Base-by-base conservation (phyloP, 1,140 invertebrate species). In the Pogonomyrmex californicus region DNA sequence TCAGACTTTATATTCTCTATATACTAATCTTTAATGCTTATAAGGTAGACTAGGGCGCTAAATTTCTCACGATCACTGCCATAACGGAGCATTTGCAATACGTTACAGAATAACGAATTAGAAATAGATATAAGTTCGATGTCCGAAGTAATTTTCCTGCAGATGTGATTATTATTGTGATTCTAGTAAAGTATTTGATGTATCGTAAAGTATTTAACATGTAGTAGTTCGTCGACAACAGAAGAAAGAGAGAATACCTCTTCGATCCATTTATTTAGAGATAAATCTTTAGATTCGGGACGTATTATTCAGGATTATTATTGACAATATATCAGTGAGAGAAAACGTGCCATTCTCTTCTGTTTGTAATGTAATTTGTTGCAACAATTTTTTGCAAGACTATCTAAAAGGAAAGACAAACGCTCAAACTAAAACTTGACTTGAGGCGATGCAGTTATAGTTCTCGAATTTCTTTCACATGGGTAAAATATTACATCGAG, bases 101-200 rank as follows among this genome's bases (percentile, higher is more conserved):
- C 36, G 4, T 81, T 81, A 81, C 23, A 33, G 3, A 75, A 33
- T 58, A 47, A 68, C 7, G 51, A 83, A 83, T 75, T 75, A 60
- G 41, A 47, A 47, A 14, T 73, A 83, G 79, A 83, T 75, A 6
- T 62, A 62, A 83, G 58, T 60, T 73, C 38, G 44, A 73, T 9
- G 54, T 30, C 60, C n/a, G 38, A 47, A 30, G 23, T 54, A 85
- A 66, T 56, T 73, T 79, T 78, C 51, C 44, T 38, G 36, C 33
- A 79, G 60, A 76, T 79, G 87, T 88, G 87, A 86, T 79, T 62
- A 75, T 89, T n/a, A 83, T 65, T 90, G 89, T 90, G 89, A 90
- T 90, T 66, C 49, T 90, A 90, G 88, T 17, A 51, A 68, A 76
- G 58, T 85, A 79, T 87, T 77, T 5, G 38, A 90, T 87, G 36